Evolutionary conservation across 2,888 invertebrate species (phyloP).

Genomic region (Cerastis rubricosa): DNA sequence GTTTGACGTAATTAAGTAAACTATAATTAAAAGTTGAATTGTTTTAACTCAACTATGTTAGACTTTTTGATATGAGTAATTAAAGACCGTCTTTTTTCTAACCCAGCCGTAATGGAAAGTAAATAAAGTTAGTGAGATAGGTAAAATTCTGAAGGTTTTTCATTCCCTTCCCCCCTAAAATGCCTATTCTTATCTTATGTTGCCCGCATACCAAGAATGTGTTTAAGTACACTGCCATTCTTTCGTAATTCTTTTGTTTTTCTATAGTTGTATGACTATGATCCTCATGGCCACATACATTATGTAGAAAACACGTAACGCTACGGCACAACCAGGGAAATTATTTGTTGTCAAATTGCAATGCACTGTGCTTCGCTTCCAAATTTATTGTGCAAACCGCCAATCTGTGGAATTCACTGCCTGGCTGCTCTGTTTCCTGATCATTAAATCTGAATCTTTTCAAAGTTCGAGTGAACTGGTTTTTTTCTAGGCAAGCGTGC

Average conservation of each 20-base stretch:
- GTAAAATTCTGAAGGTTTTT: background rate
- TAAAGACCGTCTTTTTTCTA: no score
- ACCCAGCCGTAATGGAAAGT: no score
- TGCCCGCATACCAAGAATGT: background rate
- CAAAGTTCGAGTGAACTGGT: no score
- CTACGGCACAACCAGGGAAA: background rate
- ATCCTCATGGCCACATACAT: slow-evolving; percentile 8
- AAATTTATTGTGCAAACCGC: no score
- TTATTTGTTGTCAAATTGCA: background rate
- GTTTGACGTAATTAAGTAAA: background rate
- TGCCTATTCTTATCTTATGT: background rate
- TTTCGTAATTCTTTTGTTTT: slow-evolving; percentile 18
- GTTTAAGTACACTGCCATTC: background rate
- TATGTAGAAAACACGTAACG: background rate
- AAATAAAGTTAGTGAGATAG: background rate
- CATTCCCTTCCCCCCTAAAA: background rate
- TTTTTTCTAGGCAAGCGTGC: no score
- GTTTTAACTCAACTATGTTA: no score
- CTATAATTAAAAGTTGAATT: background rate
- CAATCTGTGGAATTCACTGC: no score
- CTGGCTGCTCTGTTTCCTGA: no score
- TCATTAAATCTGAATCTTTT: no score
- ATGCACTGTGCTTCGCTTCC: background rate
- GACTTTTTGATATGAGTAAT: no score
- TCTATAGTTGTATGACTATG: background rate